Evolutionary conservation across 92 coral and sea anemone genomes (phyloP), one percentile per base, ranked within the genome.

Genomic region (Micromussa lordhowensis): DNA sequence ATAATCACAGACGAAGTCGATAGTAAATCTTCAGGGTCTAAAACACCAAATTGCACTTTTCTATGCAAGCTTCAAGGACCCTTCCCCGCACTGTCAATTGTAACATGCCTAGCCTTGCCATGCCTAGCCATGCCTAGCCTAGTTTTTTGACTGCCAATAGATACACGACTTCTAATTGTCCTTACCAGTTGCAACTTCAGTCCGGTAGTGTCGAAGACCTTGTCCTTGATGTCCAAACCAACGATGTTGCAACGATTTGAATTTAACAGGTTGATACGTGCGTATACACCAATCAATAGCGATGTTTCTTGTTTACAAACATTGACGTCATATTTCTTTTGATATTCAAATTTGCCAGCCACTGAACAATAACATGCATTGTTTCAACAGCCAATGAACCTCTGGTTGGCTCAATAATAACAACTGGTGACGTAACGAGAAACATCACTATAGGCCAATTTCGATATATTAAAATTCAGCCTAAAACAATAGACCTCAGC

Each of bases 41-140:
- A 82, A 64, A 82, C 76, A 82, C 63, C 34, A 74, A 74, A 4
- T 74, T 48, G 51, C 35, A 22, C 78, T 74, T 74, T 74, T 35
- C 78, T 82, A 82, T 81, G 85, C 74, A 81, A 81, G 73, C 58
- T n/a, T 30, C 85, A 40, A 63, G 77, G 85, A 82, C 61, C 76
- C 85, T 77, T 82, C 35, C 38, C 75, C 76, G 85, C 0, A 80
- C 84, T 82, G 85, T 82, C 85, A 82, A 77, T 35, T 66, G 38
- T 63, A 82, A 6, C 8, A 40, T 4, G 7, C 48, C 0, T 40
- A 40, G 48, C 77, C 86, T 36, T 82, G 44, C 66, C 63, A 79
- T 34, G 71, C 71, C 83, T 57, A 79, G 70, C 71, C n/a, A n/a
- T n/a, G n/a, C n/a, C n/a, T n/a, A 55, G 83, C 58, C n/a, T 57